These are phyloP conservation scores for Trialeurodes vaporariorum DNA, from an alignment of 1,140 invertebrate species.

Conservation along the genomic window DNA sequence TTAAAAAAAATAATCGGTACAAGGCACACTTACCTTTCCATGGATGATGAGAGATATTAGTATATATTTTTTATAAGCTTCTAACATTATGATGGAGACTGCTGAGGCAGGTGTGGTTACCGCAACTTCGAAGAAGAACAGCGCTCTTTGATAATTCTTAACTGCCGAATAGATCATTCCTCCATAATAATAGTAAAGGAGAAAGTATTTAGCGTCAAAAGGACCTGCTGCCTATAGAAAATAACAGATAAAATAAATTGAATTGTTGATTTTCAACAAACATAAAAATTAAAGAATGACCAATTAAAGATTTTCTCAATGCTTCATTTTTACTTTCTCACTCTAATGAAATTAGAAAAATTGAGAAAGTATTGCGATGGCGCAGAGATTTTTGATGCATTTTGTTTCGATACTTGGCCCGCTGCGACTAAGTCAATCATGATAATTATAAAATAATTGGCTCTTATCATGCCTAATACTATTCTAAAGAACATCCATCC, in stretches of 20 bases:
- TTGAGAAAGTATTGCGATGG: too few relatives aligned
- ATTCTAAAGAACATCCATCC: too few relatives aligned
- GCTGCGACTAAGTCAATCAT: too few relatives aligned
- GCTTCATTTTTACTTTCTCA: too few relatives aligned
- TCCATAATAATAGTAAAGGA: conserved; percentile 93
- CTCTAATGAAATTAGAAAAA: too few relatives aligned
- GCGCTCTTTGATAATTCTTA: conserved; percentile 82
- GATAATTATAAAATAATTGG: too few relatives aligned
- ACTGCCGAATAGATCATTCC: conserved; percentile 91
- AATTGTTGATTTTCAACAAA: not conserved
- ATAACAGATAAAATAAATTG: not conserved
- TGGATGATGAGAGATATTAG: conserved; percentile 80
- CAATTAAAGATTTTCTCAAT: too few relatives aligned
- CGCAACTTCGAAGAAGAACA: conserved; percentile 92
- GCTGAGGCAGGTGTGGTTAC: conserved; percentile 85
- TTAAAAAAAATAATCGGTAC: too few relatives aligned
- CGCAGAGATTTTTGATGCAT: too few relatives aligned
- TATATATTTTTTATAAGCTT: conserved; percentile 94
- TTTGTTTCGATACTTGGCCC: too few relatives aligned
- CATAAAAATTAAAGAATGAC: not conserved
- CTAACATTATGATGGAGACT: conserved; percentile 91
- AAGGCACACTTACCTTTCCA: conserved; percentile 74
- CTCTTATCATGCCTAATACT: too few relatives aligned
- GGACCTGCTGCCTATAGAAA: conserved; percentile 33
- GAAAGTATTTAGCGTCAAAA: conserved; percentile 84